Base-by-base conservation (phyloP, 1,140 invertebrate species). In the Lasioglossum albipes region DNA sequence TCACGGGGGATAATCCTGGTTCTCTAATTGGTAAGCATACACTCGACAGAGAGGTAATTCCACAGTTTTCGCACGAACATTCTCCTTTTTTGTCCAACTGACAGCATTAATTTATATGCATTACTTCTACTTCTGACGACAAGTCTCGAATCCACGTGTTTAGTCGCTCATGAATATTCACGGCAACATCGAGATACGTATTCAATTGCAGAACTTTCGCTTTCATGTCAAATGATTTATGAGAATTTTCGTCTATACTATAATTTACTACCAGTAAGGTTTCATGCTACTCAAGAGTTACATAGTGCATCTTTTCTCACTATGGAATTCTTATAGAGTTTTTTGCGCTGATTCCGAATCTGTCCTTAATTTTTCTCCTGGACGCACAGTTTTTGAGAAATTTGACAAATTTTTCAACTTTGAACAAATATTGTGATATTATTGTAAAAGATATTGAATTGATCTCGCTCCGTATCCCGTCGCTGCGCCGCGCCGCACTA, bases 1-100 rank as follows among this genome's bases (percentile, higher is more conserved):
- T 98, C 91, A 99, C 98, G 2, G 98, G 98, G 0, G 98, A 99
- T 91, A 99, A 99, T 95, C 97, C 97, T 18, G 96, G 97, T 2
- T 97, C 97, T 1, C 93, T 98, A 22, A 96, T 96, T 74, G 96
- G 96, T 96, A 94, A 92, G 77, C 85, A 65, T 68, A 62, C 49
- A 20, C 10, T 3, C 18, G 1, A 4, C 2, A 20, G 20, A 65
- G 12, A 13, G 49, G 16, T 42, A 31, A 66, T 67, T 22, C 20
- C 13, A 68, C 31, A 31, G 18, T 59, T 27, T 36, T 2, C 6
- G 20, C 6, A 57, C 2, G 5, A n/a, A n/a, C n/a, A 54, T 4
- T 20, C 20, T 41, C 36, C 36, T 36, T 4, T 54, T 42, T 22
- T 12, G 6, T 74, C 4, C 18, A 27, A 5, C 18, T 18, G 12